A percentile compares a stretch with the other conserved stretches of the same genome.
Evolutionary conservation across 2,113 vertebrate genomes (phyloP).

Genomic region (Strix aluco): DNA sequence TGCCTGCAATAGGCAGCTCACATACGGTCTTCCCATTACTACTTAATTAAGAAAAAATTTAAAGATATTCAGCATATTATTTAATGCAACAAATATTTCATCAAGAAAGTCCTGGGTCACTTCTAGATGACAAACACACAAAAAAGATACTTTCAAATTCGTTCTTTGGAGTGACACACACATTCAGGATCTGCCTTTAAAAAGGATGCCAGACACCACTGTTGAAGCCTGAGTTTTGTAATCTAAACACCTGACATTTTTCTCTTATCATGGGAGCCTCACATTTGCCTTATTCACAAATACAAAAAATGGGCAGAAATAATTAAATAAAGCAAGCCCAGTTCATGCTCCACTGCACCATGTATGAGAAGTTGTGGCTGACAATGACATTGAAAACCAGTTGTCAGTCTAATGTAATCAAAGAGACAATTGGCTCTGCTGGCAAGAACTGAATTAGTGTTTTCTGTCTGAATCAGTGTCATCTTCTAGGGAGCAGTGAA

Average conservation of each 20-base stretch:
- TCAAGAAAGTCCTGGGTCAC: neutral
- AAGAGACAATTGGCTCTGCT: constrained; percentile 71
- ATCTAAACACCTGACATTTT: neutral
- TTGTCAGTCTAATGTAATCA: constrained; percentile 75
- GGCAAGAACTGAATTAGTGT: constrained; percentile 73
- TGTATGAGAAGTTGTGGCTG: constrained; percentile 1
- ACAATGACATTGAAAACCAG: constrained; percentile 75
- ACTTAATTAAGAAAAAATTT: neutral
- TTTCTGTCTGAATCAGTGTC: constrained; percentile 73
- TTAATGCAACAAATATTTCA: neutral
- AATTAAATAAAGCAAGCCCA: constrained; percentile 58
- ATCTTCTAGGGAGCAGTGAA: constrained; percentile 65
- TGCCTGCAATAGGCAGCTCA: neutral
- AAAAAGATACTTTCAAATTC: neutral
- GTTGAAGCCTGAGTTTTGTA: neutral
- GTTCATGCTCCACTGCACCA: constrained; percentile 58
- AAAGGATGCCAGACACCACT: neutral
- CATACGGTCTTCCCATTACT: neutral
- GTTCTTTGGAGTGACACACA: neutral
- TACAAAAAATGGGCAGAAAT: constrained; percentile 42
- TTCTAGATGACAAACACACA: neutral
- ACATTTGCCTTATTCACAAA: constrained; percentile 14
- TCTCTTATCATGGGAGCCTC: neutral
- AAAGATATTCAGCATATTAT: neutral
- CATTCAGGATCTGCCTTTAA: neutral